Conservation (phyloP, 1,140 invertebrate genomes). For the Drosophila mauritiana region DNA sequence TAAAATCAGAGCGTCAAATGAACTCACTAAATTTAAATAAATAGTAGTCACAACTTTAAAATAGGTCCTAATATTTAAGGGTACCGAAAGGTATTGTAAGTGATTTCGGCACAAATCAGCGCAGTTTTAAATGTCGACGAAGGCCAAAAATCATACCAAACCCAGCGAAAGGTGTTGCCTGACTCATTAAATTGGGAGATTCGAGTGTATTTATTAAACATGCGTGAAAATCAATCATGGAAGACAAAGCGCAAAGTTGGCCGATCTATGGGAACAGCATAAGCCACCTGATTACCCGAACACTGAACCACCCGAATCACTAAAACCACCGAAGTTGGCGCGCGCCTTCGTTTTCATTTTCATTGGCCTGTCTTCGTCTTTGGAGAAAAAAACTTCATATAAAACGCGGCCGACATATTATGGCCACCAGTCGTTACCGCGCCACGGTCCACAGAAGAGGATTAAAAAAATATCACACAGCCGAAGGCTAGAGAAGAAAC, state of each 20-base stretch:
- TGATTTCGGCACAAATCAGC: background rate
- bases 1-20: background rate
- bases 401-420: slow-evolving; percentile 60
- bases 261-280: slow-evolving; percentile 2
- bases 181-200: slow-evolving; percentile 5
- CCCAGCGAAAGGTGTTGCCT: slow-evolving; percentile 61
- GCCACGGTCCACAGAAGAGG: slow-evolving; percentile 55
- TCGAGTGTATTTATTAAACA: slow-evolving; percentile 53
- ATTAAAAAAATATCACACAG: slow-evolving; percentile 6
- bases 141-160: slow-evolving; percentile 26
- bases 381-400: slow-evolving; percentile 66
- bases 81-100: background rate
- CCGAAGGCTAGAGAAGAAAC: background rate
- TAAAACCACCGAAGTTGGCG: slow-evolving; percentile 12
- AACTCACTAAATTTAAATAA: background rate
- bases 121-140: background rate
- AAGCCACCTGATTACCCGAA: background rate
- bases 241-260: slow-evolving; percentile 38
- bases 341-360: slow-evolving; percentile 26
- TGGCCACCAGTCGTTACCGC: slow-evolving; percentile 70
- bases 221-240: slow-evolving; percentile 76
- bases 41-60: too few relatives aligned
- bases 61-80: too few relatives aligned
- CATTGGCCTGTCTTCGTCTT: slow-evolving; percentile 23
- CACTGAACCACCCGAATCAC: background rate